Conservation (phyloP, 2,113 vertebrate genomes). For the Siphamia tubifer region DNA sequence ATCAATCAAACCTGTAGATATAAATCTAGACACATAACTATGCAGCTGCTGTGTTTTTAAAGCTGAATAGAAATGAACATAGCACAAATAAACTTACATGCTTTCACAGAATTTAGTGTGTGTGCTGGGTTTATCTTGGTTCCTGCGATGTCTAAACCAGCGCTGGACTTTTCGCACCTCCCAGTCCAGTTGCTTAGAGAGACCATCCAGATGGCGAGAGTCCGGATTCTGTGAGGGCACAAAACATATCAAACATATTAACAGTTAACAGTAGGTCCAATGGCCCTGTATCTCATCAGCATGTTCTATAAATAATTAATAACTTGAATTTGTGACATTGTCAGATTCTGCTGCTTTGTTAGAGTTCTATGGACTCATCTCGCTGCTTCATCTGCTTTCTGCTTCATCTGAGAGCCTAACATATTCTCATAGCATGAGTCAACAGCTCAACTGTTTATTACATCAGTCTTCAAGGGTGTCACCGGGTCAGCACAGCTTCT, state of each 20-base stretch:
- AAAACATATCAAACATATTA: background rate
- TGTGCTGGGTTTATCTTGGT: constrained; percentile 94
- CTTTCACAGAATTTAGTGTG: constrained; percentile 98
- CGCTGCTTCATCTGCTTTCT: no score
- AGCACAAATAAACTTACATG: constrained; percentile 85
- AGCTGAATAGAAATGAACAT: background rate
- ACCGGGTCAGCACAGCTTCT: no score
- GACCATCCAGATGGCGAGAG: constrained; percentile 86
- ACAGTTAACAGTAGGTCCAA: no score
- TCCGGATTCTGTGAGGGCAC: constrained; percentile 85
- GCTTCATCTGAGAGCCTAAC: no score
- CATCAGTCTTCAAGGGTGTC: no score
- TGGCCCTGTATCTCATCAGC: no score
- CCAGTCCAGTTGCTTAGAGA: constrained; percentile 98
- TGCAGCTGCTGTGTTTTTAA: background rate
- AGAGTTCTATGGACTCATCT: no score
- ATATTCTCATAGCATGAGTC: no score
- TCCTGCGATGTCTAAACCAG: constrained; percentile 96
- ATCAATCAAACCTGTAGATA: background rate
- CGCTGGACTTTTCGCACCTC: constrained; percentile 92
- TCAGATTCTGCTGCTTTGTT: no score
- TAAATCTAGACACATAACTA: background rate
- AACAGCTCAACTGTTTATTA: no score
- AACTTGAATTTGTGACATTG: no score
- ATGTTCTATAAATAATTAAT: no score